Evolutionary conservation across 2,888 invertebrate genomes (phyloP).

Genomic region (Ischnus inquisitorius): DNA sequence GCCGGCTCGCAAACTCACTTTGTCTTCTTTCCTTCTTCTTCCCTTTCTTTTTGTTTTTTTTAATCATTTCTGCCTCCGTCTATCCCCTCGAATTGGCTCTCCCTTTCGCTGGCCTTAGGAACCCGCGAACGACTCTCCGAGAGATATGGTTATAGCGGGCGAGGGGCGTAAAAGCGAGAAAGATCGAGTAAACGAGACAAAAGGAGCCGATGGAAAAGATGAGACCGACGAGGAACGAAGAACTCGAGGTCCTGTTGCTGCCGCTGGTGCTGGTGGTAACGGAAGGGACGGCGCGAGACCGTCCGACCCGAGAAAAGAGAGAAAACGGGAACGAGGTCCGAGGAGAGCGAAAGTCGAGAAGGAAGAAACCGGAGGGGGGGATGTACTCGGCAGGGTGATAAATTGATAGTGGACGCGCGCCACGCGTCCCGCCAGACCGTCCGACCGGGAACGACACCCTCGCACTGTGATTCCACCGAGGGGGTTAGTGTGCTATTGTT

Average conservation of each 20-base stretch:
- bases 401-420: conserved; percentile 84
- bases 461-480: conserved; percentile 28
- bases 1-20: conserved; percentile 63
- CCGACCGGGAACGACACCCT: conserved; percentile 50
- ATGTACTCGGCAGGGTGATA: conserved; percentile 78
- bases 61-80: conserved; percentile 36
- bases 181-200: conserved; percentile 33
- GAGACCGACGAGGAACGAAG: conserved; percentile 51
- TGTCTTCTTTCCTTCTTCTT: conserved; percentile 63
- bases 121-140: conserved; percentile 36
- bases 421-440: conserved; percentile 75
- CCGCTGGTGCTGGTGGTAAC: conserved; percentile 9
- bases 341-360: conserved; percentile 67
- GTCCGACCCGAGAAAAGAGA: conserved; percentile 71
- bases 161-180: conserved; percentile 49
- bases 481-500: conserved; percentile 54
- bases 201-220: conserved; percentile 62
- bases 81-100: conserved; percentile 52
- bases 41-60: conserved; percentile 59
- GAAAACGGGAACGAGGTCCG: conserved; percentile 64
- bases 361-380: conserved; percentile 18
- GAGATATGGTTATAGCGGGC: conserved; percentile 44
- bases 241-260: conserved; percentile 15
- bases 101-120: conserved; percentile 57
- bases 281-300: conserved; percentile 58